Base-by-base conservation (phyloP, 2,888 invertebrate genomes). In the Drosophila heteroneura region DNA sequence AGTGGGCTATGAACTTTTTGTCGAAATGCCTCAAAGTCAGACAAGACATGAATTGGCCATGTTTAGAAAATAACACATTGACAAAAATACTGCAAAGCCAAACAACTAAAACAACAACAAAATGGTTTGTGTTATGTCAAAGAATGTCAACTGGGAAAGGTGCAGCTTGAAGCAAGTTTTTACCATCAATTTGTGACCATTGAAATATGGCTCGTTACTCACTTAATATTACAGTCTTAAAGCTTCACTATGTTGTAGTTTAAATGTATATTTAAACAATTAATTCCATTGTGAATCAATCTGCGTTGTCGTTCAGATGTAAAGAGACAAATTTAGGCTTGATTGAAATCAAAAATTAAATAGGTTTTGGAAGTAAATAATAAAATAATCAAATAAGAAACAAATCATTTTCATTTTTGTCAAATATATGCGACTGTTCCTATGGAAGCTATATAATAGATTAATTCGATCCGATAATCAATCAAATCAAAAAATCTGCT, bases 21-120 rank as follows among this genome's bases (percentile, higher is more conserved):
- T 77, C 63, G 67, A 81, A 77, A 79, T 81, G 74, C 79, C 74
- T 77, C 57, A 82, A 61, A 79, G 80, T 82, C 80, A 79, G 63
- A 68, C 65, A 33, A 73, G 76, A 81, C 81, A 81, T 83, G 70
- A 83, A 80, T 83, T 80, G 81, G 47, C 74, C 83, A 80, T 81
- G 81, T 83, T 76, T 49, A 44, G 49, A 6, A 41, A 47, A 62
- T n/a, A 57, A 53, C 19, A 26, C 26, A 33, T 26, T 47, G 22
- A 30, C 52, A 52, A 51, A 28, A 10, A 51, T 19, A 28, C 22
- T 16, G 26, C 54, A 19, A 35, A 37, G 19, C 26, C 3, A 35
- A 22, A 0, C 3, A 16, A 26, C 54, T 44, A 26, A n/a, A 65
- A 52, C 41, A 33, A 51, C 53, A 41, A 49, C 19, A 41, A 60